Base-by-base conservation (phyloP, 2,113 vertebrate genomes). In the Aptenodytes forsteri region DNA sequence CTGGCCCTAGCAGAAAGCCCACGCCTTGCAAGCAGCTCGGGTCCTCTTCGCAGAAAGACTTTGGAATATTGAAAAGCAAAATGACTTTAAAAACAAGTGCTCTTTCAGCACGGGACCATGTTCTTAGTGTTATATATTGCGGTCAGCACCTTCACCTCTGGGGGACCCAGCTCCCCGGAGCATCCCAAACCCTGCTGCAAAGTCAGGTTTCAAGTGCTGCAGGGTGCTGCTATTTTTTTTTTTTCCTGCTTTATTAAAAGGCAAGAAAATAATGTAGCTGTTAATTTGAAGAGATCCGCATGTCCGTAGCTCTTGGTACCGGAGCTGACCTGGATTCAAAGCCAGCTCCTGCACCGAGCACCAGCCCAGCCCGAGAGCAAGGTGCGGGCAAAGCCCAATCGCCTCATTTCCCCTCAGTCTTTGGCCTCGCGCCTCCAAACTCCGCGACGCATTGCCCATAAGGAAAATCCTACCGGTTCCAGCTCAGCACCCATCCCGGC, bases 161-260 rank as follows among this genome's bases (percentile, higher is more conserved):
- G 14, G 16, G 29, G 4, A 36, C 61, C n/a, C 5, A 1, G 42
- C 46, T 34, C n/a, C 20, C 56, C 0, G 0, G n/a, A 52, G 59
- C 55, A 14, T 4, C 83, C 20, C 69, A 7, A 10, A 26, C 21
- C 8, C 15, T 32, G 38, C 56, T 42, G 52, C 61, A 2, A 5
- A 44, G 3, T 2, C 0, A 0, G 26, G 18, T 7, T 69, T 34
- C 25, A 18, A 40, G 40, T 15, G 1, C 79, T 55, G 38, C 64
- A 30, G 34, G 36, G 50, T 13, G 30, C 49, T 12, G 54, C 27
- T 25, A 2, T 4, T 9, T 23, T 25, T 8, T 9, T 29, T 44
- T n/a, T 32, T 70, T 26, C 36, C 36, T 54, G 0, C 9, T 65
- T 34, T 11, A 7, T 64, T 70, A 20, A 77, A 83, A 80, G 7